A percentile compares a stretch with the other conserved stretches of the same genome.
Conservation (phyloP, 2,113 vertebrate species). For the Sinocyclocheilus maitianheensis region DNA sequence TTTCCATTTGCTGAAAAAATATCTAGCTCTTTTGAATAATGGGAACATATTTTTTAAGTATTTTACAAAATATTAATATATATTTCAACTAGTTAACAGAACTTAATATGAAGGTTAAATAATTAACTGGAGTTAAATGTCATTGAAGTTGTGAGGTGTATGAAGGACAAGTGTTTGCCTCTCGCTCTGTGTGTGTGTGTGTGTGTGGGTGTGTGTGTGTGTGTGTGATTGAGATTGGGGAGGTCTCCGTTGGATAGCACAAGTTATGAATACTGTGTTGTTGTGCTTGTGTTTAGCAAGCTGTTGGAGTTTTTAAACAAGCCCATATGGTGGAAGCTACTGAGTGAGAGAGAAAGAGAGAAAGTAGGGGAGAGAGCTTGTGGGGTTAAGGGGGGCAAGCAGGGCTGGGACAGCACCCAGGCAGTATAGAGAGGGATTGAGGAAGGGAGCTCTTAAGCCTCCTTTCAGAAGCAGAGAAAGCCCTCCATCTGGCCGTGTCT, state of each 20-base stretch:
- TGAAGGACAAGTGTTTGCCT: background rate
- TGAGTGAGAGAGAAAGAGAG: slow-evolving; percentile 69
- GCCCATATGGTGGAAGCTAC: slow-evolving; percentile 81
- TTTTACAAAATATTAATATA: background rate
- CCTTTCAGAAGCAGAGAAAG: slow-evolving; percentile 97
- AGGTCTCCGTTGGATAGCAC: slow-evolving; percentile 75
- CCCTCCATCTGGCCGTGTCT: slow-evolving; percentile 98
- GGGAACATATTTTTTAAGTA: background rate
- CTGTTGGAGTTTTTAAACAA: slow-evolving; percentile 82
- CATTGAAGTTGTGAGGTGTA: background rate
- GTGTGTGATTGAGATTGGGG: slow-evolving; percentile 51
- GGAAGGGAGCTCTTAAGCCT: slow-evolving; percentile 99
- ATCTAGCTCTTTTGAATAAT: background rate
- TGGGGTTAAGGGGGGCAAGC: slow-evolving; percentile 70
- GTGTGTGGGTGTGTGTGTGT: slow-evolving; percentile 75
- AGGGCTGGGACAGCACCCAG: slow-evolving; percentile 97
- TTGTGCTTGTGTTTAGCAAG: slow-evolving; percentile 82
- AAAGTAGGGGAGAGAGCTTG: slow-evolving; percentile 50
- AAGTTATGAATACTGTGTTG: slow-evolving; percentile 82
- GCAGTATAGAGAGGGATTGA: slow-evolving; percentile 97
- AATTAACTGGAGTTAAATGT: background rate
- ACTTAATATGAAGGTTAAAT: background rate
- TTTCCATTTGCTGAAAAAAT: background rate
- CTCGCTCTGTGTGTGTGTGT: slow-evolving; percentile 70
- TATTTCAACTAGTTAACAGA: background rate